Base-by-base conservation (phyloP, 2,888 invertebrate genomes). In the Leucophora obtusa region DNA sequence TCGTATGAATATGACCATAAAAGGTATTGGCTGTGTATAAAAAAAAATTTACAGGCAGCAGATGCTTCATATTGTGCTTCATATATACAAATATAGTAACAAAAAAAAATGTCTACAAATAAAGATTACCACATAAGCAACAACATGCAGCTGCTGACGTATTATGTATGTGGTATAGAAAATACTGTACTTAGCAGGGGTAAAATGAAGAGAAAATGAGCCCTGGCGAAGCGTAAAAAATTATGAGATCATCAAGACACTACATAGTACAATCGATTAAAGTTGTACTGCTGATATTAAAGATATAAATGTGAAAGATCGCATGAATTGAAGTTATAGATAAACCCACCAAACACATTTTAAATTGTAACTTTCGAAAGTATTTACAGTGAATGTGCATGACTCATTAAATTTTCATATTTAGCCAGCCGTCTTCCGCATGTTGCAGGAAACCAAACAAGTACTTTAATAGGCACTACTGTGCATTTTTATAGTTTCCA, bases 101-200 rank as follows among this genome's bases (percentile, higher is more conserved):
- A 53, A 53, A 68, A 60, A 68, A 35, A 51, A 28, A 17, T 17
- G 56, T 47, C 38, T 58, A 33, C 15, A 8, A 17, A 17, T 51
- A 15, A 63, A 53, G 65, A 50, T 15, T 28, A 65, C 24, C 50
- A 63, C 54, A 58, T 17, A 51, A 47, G 38, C 11, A 15, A 9
- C n/a, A 14, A 1, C 15, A 43, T 28, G n/a, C 68, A 74, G 68
- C 33, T 68, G 53, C n/a, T 18, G n/a, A 7, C 5, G 14, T 51
- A 74, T n/a, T n/a, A n/a, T n/a, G n/a, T n/a, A n/a, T n/a, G n/a
- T n/a, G n/a, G n/a, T n/a, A n/a, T n/a, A n/a, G n/a, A n/a, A n/a
- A n/a, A n/a, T n/a, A n/a, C n/a, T n/a, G 69, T 69, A 69, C 62
- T 53, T 38, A 6, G 38, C 54, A n/a, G 2, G 50, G 60, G 54